Base-by-base conservation (phyloP, 2,888 invertebrate species). In the Cephus sareptanus region DNA sequence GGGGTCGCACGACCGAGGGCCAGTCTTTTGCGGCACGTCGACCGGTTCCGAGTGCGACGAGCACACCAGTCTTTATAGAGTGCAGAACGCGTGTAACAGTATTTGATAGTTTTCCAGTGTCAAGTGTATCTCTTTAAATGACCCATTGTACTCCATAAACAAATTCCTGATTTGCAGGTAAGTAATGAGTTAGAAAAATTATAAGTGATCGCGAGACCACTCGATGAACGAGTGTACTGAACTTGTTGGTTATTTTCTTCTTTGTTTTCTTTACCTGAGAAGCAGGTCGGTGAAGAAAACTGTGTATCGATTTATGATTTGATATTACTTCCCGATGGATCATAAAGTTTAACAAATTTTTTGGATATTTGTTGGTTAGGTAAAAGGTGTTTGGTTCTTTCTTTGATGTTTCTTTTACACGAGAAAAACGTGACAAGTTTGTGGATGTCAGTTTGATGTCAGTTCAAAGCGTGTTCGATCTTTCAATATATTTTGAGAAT, bases 21-120 rank as follows among this genome's bases (percentile, higher is more conserved):
- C 87, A 88, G 88, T 88, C 83, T 82, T 83, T 83, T 81, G 81
- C 85, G 80, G 83, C 79, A 82, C 83, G 85, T 83, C 87, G 87
- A 81, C 80, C 85, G 78, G 86, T 84, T 31, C 34, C 73, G n/a
- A 73, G 71, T 31, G 56, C 33, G 73, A 30, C 15, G 40, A 31
- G 35, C 71, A 23, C n/a, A n/a, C 34, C 71, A 71, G 34, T 30
- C 76, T 70, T 76, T 31, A 31, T 31, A 13, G 34, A 35, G 56
- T 56, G 56, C 9, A 23, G 56, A 23, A 23, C 23, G 56, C 9
- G 23, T 56, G 56, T 56, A 56, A 15, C 9, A 23, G 23, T 56
- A 6, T 56, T 23, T 56, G 23, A 56, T 23, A 56, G 23, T 56
- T 56, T 56, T 23, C 23, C 23, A 56, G 56, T 56, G 23, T 56